These are phyloP conservation scores for Anarrhichthys ocellatus DNA, from an alignment of 2,113 vertebrate species.

Conservation along the genomic window DNA sequence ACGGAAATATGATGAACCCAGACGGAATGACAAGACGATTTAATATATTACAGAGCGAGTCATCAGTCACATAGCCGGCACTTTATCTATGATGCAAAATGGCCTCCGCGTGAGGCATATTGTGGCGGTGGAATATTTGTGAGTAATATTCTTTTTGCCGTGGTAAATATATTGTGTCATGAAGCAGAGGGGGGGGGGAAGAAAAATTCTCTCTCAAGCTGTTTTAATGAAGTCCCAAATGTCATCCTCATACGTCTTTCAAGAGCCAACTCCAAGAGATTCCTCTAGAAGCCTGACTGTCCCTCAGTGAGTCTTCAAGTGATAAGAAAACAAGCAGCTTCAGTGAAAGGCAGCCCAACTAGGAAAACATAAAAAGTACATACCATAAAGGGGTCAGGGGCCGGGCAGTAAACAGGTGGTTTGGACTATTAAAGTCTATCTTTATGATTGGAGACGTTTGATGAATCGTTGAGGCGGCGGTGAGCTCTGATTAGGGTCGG, in stretches of 20 bases:
- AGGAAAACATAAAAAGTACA: slow-evolving; percentile 21
- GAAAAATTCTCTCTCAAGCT: slow-evolving; percentile 77
- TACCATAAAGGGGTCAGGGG: slow-evolving; percentile 13
- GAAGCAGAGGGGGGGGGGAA: slow-evolving; percentile 69
- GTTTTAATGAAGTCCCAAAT: slow-evolving; percentile 86
- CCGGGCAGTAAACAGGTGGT: slow-evolving; percentile 59
- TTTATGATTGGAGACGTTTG: slow-evolving; percentile 36
- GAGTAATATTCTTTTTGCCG: slow-evolving; percentile 68
- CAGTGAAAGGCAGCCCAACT: slow-evolving; percentile 34
- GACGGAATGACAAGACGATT: slow-evolving; percentile 68
- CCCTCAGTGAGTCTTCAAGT: slow-evolving; percentile 65
- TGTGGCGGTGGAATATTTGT: slow-evolving; percentile 73
- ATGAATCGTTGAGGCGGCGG: background rate
- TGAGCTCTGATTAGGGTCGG: slow-evolving; percentile 30
- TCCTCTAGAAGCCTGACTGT: slow-evolving; percentile 60
- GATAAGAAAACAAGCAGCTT: slow-evolving; percentile 67
- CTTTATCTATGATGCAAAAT: slow-evolving; percentile 75
- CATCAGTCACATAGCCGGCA: slow-evolving; percentile 66
- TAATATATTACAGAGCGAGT: slow-evolving; percentile 53
- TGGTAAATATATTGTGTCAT: slow-evolving; percentile 77
- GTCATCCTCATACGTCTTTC: slow-evolving; percentile 74
- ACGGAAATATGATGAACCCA: slow-evolving; percentile 60
- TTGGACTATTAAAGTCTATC: slow-evolving; percentile 39
- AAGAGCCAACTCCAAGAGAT: slow-evolving; percentile 66
- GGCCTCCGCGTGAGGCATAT: slow-evolving; percentile 53